phyloP scores from a whole-genome alignment of 2,113 vertebrate genomes.

The Pterocles gutturalis region DNA sequence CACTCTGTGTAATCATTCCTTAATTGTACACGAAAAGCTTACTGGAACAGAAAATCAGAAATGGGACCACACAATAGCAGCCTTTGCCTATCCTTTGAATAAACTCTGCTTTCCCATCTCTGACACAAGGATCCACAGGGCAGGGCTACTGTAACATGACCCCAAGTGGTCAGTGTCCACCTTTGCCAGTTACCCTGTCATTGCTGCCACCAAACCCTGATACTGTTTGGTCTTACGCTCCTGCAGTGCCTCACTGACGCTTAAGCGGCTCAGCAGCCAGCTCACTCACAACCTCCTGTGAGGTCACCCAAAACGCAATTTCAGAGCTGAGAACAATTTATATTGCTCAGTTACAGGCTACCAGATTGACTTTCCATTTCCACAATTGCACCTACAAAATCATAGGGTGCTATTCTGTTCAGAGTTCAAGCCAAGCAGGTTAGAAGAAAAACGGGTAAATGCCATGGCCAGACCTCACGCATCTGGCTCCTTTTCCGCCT shows the following conservation, averaged over 20 bases:
- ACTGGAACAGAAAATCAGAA: background rate
- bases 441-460: background rate
- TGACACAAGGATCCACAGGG: background rate
- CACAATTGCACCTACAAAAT: background rate
- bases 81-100: background rate
- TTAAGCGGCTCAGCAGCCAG: accelerated
- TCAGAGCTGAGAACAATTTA: background rate
- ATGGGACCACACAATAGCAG: background rate
- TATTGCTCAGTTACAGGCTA: background rate
- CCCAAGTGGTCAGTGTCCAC: background rate
- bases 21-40: background rate
- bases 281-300: background rate
- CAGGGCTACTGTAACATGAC: accelerated
- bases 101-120: background rate
- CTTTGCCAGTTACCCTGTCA: too few relatives aligned
- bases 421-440: background rate
- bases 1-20: background rate
- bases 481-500: accelerated
- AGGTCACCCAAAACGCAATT: background rate
- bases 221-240: background rate
- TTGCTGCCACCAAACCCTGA: background rate
- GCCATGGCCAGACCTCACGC: background rate
- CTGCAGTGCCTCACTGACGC: accelerated
- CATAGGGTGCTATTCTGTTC: background rate
- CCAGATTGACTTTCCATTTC: background rate